Evolutionary conservation across 1,140 invertebrate species (phyloP), one percentile per base, ranked within the genome.

Genomic region (Saccostrea glomerata): DNA sequence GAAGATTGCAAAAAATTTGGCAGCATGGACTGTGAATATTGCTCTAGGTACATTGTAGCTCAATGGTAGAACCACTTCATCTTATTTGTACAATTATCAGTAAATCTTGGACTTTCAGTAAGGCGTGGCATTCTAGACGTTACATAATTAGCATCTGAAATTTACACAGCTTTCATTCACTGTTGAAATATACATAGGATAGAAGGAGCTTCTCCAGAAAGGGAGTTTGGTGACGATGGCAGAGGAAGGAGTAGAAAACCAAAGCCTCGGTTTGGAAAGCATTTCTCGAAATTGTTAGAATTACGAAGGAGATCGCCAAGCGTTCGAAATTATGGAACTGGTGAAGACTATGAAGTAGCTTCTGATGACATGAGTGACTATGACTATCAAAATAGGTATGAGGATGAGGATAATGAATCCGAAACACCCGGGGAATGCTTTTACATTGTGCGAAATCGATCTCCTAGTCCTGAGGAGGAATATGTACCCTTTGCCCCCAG

Each of bases 401-500:
- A 86, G 9, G 40, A 83, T 88, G 83, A 82, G 23, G 55, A 82
- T 7, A 56, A 83, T 77, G 58, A 87, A 47, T 20, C 40, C n/a
- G 82, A 84, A 55, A 82, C 77, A 25, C 66, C 13, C 70, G 58
- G 83, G 12, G 86, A 86, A 58, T 56, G 60, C 25, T 91, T 88
- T 47, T 30, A 60, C n/a, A 25, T 82, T 6, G 56, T 55, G 13
- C 87, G 36, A 60, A 85, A 77, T 20, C 87, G 63, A 36, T 84
- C 86, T 56, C 91, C 56, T 20, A 86, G 63, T 87, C 87, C 88
- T 70, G 82, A 86, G 30, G 88, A 89, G 20, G 88, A 88, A 12
- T 91, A 89, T 70, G 89, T 91, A 25, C 89, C 91, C 30, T 91
- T 89, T 82, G 83, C 63, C 82, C 91, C 91, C 15, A 70, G 87